Evolutionary conservation across 2,888 invertebrate genomes (phyloP).

Genomic region (Polyommatus icarus): DNA sequence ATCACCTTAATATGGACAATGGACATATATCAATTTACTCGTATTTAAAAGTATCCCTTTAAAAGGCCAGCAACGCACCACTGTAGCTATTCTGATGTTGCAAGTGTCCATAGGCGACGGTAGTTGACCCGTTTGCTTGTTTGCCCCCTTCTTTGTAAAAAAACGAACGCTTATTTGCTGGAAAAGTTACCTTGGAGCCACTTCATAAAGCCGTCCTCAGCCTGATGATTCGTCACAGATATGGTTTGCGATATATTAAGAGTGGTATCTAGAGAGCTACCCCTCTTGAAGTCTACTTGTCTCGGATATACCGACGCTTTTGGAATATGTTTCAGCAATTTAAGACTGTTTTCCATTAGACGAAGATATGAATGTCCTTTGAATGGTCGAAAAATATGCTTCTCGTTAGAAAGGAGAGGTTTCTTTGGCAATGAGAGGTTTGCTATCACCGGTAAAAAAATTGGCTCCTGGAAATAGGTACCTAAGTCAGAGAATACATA

Average conservation of each 20-base stretch:
- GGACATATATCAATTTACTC: no score
- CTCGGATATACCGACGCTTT: conserved; percentile 67
- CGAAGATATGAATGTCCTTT: conserved; percentile 46
- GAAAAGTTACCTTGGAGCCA: conserved; percentile 65
- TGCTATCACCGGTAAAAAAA: conserved; percentile 61
- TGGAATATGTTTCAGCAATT: conserved; percentile 60
- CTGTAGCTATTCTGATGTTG: no score
- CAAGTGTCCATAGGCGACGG: no score
- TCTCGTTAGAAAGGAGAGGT: conserved; percentile 52
- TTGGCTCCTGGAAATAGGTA: conserved; percentile 58
- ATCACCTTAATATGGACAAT: no score
- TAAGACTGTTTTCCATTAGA: conserved; percentile 71
- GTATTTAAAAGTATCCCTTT: no score
- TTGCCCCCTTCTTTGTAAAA: no score
- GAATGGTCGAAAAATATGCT: conserved; percentile 60
- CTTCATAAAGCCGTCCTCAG: conserved; percentile 64
- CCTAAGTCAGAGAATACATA: no score
- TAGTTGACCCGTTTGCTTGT: no score
- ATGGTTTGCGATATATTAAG: conserved; percentile 70
- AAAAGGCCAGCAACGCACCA: no score
- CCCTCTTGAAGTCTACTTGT: conserved; percentile 68
- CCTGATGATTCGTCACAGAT: conserved; percentile 69
- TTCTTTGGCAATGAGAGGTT: conserved; percentile 61
- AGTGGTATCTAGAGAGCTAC: conserved; percentile 60
- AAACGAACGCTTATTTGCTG: not conserved